Evolutionary conservation across 2,797 vertebrate species (phyloP), one percentile per base, ranked within the genome.

Genomic region (Enteromius fasciolatus): DNA sequence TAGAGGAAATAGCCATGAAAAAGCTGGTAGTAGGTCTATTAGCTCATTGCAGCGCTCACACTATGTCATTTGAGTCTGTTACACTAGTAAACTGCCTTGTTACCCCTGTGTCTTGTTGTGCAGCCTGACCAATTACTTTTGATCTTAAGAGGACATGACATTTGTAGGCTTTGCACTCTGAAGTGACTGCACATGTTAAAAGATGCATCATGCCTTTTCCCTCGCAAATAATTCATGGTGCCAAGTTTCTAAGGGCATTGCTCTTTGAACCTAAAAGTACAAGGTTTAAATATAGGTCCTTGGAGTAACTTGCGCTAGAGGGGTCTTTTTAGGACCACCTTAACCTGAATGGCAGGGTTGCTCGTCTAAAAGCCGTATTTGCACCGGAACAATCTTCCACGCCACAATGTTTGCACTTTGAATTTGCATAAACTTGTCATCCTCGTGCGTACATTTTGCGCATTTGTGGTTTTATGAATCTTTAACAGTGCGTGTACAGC

Each of bases 111-210:
- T 87, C 91, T 91, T 92, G 91, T 92, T 93, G 90, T 93, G 92
- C 91, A 93, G 96, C 94, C 95, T 95, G 96, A 96, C 96, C 97
- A 98, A 95, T 93, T 95, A 94, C 95, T 94, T 96, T 94, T 98
- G 97, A 98, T 95, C 93, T 91, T 98, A 95, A 99, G 94, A 96
- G 95, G 96, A 98, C 95, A 89, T 96, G 97, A 95, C 97, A 98
- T 97, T 93, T 97, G 95, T 96, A 95, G 93, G 93, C 91, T 94
- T 92, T 93, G 93, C 93, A 93, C 93, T 94, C 91, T 91, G 94
- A 93, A 94, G 94, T 96, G 96, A 96, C 94, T 96, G 96, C 95
- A 97, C 96, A 95, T 93, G 96, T 98, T 97, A 96, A 94, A 97
- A 95, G 93, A 95, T 94, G 93, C 94, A 94, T 94, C 93, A 91